phyloP scores from a whole-genome alignment of 1,140 invertebrate species.

The Ceratina australensis region DNA sequence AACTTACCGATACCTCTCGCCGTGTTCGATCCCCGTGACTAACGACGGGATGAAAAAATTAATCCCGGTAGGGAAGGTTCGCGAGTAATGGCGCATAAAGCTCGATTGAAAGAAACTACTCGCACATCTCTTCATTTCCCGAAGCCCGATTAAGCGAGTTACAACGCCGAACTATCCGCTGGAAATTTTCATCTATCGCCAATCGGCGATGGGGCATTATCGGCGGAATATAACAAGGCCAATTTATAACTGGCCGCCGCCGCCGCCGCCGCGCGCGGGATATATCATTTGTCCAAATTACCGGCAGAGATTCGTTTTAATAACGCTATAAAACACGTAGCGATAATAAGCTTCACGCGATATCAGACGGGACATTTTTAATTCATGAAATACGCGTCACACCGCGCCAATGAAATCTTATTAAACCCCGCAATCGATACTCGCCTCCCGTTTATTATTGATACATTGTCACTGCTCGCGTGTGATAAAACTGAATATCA shows the following conservation, averaged over 20 bases:
- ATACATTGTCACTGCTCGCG: no score
- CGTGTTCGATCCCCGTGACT: not conserved
- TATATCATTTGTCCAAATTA: slow-evolving; percentile 10
- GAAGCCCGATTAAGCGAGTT: not conserved
- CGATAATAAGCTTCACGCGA: not conserved
- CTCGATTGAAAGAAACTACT: no score
- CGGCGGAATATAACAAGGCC: not conserved
- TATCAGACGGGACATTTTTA: slow-evolving; percentile 20
- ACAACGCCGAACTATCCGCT: not conserved
- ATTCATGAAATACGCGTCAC: not conserved
- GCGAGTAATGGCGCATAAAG: not conserved
- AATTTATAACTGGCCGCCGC: not conserved
- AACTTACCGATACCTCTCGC: not conserved
- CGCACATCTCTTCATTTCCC: not conserved
- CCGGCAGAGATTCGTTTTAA: slow-evolving; percentile 2
- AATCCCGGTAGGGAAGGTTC: not conserved
- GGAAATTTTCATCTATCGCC: not conserved
- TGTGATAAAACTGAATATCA: not conserved
- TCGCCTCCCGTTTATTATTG: not conserved
- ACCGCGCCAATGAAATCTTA: not conserved
- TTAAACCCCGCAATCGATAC: not conserved
- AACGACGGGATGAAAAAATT: not conserved
- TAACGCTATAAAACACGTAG: not conserved
- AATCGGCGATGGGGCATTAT: not conserved
- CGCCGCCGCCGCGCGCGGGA: no score